Evolutionary conservation across 2,113 vertebrate species (phyloP).

Genomic region (Meles meles): DNA sequence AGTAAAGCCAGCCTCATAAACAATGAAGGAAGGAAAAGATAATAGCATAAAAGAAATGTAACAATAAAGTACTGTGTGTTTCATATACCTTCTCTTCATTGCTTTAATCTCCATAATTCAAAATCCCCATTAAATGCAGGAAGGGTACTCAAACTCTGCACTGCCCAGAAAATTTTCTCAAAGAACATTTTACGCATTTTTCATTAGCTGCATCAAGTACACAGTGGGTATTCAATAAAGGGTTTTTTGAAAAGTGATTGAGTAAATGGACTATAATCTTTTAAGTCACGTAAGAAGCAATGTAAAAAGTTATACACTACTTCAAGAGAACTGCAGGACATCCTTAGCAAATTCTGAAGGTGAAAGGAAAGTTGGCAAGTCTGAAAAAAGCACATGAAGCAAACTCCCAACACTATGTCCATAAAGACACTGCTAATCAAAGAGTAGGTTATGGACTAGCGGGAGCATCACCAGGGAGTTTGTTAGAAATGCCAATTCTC

Average conservation of each 20-base stretch:
- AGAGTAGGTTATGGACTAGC: not conserved
- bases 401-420: not conserved
- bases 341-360: not conserved
- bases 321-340: not conserved
- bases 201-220: not conserved
- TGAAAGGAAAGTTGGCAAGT: not conserved
- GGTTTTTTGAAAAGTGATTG: not conserved
- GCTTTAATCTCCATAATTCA: not conserved
- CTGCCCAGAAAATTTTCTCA: not conserved
- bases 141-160: not conserved
- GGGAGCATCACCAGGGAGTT: not conserved
- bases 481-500: not conserved
- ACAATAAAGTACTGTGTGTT: not conserved
- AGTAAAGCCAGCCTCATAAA: conserved; percentile 7
- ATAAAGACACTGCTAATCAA: not conserved
- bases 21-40: not conserved
- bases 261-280: not conserved
- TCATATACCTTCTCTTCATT: not conserved
- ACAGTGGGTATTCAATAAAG: not conserved
- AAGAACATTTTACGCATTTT: not conserved
- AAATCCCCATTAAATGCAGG: not conserved
- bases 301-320: not conserved
- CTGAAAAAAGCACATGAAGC: not conserved
- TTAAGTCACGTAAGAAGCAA: not conserved
- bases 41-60: not conserved